Conservation (phyloP, 2,888 invertebrate species). For the Drosophila hamatofila region DNA sequence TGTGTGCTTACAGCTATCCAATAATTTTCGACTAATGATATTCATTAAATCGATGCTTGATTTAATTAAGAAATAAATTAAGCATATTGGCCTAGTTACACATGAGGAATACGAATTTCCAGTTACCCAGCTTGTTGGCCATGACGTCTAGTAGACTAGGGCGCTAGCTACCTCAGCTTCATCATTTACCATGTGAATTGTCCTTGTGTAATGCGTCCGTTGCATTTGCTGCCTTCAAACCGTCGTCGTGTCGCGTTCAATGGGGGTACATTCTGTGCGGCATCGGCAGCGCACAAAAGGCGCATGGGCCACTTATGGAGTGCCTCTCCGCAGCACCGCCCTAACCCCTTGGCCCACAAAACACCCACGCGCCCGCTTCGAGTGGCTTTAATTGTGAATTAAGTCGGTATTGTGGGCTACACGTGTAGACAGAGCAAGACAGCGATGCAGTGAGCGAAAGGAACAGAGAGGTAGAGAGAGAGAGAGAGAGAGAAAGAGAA, state of each 20-base stretch:
- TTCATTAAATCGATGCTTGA: background rate
- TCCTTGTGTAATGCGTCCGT: constrained; percentile 51
- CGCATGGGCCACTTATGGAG: constrained; percentile 74
- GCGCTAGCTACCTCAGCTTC: background rate
- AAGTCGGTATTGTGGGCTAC: constrained; percentile 83
- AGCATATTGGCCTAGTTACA: constrained; percentile 44
- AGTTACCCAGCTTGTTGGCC: constrained; percentile 7
- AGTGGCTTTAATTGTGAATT: constrained; percentile 85
- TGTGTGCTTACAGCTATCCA: background rate
- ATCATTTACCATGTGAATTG: constrained; percentile 35
- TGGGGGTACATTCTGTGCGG: constrained; percentile 50
- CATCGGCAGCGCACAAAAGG: constrained; percentile 61
- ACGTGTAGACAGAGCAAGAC: constrained; percentile 50
- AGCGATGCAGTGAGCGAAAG: background rate
- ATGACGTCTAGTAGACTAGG: constrained; percentile 44
- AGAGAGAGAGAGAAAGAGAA: background rate
- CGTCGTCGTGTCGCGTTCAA: constrained; percentile 50
- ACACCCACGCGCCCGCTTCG: constrained; percentile 55
- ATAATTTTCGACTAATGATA: background rate
- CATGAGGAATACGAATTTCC: constrained; percentile 4
- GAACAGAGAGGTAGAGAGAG: background rate
- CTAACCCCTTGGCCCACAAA: background rate
- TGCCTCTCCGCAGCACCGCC: constrained; percentile 2
- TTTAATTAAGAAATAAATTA: constrained; percentile 18
- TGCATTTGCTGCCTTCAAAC: constrained; percentile 30